Conservation (phyloP, 30 jellyfish, hydroid and myxozoan species). For the Aurelia aurita complex sp. Pacific region DNA sequence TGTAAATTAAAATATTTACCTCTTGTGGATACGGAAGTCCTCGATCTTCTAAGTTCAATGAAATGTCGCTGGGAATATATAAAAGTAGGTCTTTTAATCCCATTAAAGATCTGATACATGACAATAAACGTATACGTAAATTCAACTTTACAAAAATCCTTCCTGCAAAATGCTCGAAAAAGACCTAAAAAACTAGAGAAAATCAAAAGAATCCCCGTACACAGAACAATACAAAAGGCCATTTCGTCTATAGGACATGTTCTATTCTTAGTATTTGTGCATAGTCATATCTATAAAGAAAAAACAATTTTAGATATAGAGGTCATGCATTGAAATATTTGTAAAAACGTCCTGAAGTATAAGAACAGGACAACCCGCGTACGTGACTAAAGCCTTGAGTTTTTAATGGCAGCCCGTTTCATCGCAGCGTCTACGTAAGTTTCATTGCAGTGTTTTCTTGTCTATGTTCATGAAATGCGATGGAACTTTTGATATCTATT, state of each 20-base stretch:
- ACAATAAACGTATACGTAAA: background rate
- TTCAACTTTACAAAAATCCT: background rate
- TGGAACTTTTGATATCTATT: too few species aligned
- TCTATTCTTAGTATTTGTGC: background rate
- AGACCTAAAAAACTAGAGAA: background rate
- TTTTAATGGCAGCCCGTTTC: too few species aligned
- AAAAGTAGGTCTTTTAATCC: background rate
- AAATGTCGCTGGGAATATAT: conserved; percentile 28
- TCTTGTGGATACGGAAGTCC: conserved; percentile 73
- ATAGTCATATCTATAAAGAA: background rate
- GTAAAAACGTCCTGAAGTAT: too few species aligned
- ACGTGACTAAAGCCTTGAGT: too few species aligned
- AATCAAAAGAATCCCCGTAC: background rate
- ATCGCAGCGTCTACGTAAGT: too few species aligned
- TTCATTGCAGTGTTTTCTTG: too few species aligned
- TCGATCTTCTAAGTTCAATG: conserved; percentile 64
- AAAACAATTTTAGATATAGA: too few species aligned
- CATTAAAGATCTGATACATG: too few species aligned
- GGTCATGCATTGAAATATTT: too few species aligned
- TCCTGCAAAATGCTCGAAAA: background rate
- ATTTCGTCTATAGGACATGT: background rate
- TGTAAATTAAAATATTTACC: conserved; percentile 7
- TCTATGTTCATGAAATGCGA: too few species aligned
- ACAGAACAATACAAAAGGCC: background rate
- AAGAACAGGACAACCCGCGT: too few species aligned